Percentiles rank a stretch among this genome's conserved stretches.
Evolutionary conservation across 2,113 vertebrate species (phyloP).

Genomic region (Apeltes quadracus): DNA sequence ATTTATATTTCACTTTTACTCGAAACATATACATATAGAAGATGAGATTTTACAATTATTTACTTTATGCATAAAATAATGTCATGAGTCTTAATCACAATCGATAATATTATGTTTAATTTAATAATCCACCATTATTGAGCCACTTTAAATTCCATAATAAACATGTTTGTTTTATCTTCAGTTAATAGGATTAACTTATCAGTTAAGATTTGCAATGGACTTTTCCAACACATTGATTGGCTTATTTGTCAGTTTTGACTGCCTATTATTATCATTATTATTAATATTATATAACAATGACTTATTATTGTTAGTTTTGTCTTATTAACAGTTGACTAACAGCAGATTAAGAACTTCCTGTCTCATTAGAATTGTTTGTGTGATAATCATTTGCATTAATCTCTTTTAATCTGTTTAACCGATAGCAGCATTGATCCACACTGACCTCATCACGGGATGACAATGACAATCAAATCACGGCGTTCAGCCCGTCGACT

Average conservation of each 20-base stretch:
- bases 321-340: not conserved
- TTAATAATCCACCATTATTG: not conserved
- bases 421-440: conserved; percentile 50
- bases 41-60: not conserved
- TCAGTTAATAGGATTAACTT: conserved; percentile 4
- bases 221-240: conserved; percentile 41
- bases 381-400: conserved; percentile 1
- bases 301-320: not conserved
- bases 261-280: not conserved
- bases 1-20: not conserved
- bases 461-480: conserved; percentile 9
- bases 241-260: conserved; percentile 35
- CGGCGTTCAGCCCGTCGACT: not conserved
- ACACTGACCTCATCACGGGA: conserved; percentile 34
- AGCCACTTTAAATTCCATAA: not conserved
- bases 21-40: not conserved
- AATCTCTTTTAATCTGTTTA: not conserved
- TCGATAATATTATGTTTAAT: not conserved
- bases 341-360: conserved; percentile 17
- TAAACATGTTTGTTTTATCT: not conserved
- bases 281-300: not conserved
- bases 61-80: not conserved
- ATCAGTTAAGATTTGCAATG: conserved; percentile 7
- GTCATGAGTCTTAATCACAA: not conserved
- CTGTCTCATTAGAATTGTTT: not conserved